Base-by-base conservation (phyloP, 1,140 invertebrate genomes). In the Drosophila prosaltans region DNA sequence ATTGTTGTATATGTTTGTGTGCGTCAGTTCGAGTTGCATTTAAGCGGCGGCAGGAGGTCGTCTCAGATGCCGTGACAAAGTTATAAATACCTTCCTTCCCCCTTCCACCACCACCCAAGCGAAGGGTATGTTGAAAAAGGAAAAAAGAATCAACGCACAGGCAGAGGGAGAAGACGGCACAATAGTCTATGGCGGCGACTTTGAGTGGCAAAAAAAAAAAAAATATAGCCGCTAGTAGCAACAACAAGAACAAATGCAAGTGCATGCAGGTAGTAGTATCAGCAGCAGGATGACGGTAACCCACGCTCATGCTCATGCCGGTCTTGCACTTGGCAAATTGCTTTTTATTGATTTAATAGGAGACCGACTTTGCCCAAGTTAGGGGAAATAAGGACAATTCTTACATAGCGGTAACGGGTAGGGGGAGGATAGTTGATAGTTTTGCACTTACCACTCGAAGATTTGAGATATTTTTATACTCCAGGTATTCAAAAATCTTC, bases 381-480 rank as follows among this genome's bases (percentile, higher is more conserved):
- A 7, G 40, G 21, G 21, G 40, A 48, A 9, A 43, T 11, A n/a
- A 5, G 32, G 6, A 36, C 3, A 1, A 5, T 36, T 2, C 4
- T 36, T 10, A 41, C 7, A 55, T 36, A 43, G 28, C n/a, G 24
- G 11, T 5, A 40, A 10, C 3, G 21, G 40, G n/a, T 26, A 28
- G 21, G 61, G 30, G 30, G 24, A 16, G 6, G 16, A 41, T 32
- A 16, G 57, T 43, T 65, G 55, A 75, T 36, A 36, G 32, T 36
- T 36, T 36, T 36, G 6, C 80, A 95, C 94, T 95, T 94, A 97
- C 97, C 92, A 95, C 93, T 93, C 97, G 94, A 65, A 97, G 92
- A 80, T 96, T 95, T 21, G 95, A 95, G 60, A 97, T 94, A 77
- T 94, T 95, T 92, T 96, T 97, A 92, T 95, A 97, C 71, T 94